These are phyloP conservation scores for Aurelia coerulea DNA, from an alignment of 30 jellyfish, hydroid and myxozoan species.

Conservation along the genomic window DNA sequence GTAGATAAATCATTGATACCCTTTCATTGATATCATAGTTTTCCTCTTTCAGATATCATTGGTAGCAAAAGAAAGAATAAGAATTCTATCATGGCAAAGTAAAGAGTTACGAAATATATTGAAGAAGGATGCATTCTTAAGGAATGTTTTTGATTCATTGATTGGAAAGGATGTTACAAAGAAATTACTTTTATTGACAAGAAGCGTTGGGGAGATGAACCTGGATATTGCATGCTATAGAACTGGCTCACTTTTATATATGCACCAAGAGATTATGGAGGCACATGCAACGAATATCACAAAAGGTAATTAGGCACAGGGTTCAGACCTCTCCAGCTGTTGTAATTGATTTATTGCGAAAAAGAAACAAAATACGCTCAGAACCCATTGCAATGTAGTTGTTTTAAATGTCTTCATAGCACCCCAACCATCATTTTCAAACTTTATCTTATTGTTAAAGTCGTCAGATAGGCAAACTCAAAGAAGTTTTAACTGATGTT, in stretches of 20 bases:
- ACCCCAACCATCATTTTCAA: too few relatives aligned
- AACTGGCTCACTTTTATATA: conserved; percentile 46
- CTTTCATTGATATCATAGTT: too few relatives aligned
- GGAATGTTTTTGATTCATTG: conserved; percentile 72
- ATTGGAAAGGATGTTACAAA: conserved; percentile 84
- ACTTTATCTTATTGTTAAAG: too few relatives aligned
- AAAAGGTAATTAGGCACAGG: not conserved
- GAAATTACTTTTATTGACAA: conserved; percentile 43
- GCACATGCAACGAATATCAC: not conserved
- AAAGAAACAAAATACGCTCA: too few relatives aligned
- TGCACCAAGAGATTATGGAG: conserved; percentile 23
- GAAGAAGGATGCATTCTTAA: conserved; percentile 57
- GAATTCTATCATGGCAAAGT: conserved; percentile 36
- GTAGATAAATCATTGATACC: too few relatives aligned
- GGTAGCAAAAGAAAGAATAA: conserved; percentile 25
- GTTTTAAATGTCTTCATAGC: too few relatives aligned
- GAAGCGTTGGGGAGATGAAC: conserved; percentile 1
- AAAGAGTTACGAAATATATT: conserved; percentile 23
- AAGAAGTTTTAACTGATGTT: too few relatives aligned
- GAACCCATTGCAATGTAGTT: too few relatives aligned
- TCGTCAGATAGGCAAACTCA: too few relatives aligned
- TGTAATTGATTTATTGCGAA: too few relatives aligned
- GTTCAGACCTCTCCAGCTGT: too few relatives aligned
- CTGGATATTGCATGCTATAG: conserved; percentile 9
- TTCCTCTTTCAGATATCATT: conserved; percentile 26